Conservation (phyloP, 2,797 vertebrate genomes). For the Myotis myotis region DNA sequence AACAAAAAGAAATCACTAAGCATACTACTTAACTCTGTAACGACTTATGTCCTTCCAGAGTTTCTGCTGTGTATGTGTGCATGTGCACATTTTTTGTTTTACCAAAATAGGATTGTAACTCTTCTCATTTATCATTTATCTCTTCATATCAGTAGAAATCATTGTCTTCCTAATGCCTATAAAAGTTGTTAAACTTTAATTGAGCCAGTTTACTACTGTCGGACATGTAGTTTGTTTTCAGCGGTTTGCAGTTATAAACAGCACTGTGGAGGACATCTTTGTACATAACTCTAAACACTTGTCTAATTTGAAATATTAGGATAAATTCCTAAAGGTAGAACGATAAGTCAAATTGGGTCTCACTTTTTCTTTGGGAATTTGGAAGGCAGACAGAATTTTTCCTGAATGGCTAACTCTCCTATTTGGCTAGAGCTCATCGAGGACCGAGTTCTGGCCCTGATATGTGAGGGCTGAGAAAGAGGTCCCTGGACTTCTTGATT, state of each 20-base stretch:
- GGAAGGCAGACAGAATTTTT: background rate
- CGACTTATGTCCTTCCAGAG: background rate
- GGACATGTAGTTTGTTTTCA: background rate
- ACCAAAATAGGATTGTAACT: background rate
- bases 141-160: background rate
- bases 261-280: background rate
- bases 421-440: background rate
- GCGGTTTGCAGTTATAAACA: background rate
- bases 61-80: background rate
- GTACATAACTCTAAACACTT: background rate
- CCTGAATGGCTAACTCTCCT: background rate
- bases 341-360: background rate
- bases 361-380: slow-evolving; percentile 18
- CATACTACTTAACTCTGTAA: background rate
- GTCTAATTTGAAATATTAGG: background rate
- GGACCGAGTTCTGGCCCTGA: background rate
- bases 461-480: background rate
- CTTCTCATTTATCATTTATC: background rate
- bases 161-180: slow-evolving; percentile 19
- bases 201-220: background rate
- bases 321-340: background rate
- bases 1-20: slow-evolving; percentile 20
- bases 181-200: slow-evolving; percentile 21
- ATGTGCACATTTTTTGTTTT: background rate
- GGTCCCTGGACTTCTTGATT: background rate